phyloP scores from a whole-genome alignment of 2,888 invertebrate species.

The Margaritifera margaritifera region DNA sequence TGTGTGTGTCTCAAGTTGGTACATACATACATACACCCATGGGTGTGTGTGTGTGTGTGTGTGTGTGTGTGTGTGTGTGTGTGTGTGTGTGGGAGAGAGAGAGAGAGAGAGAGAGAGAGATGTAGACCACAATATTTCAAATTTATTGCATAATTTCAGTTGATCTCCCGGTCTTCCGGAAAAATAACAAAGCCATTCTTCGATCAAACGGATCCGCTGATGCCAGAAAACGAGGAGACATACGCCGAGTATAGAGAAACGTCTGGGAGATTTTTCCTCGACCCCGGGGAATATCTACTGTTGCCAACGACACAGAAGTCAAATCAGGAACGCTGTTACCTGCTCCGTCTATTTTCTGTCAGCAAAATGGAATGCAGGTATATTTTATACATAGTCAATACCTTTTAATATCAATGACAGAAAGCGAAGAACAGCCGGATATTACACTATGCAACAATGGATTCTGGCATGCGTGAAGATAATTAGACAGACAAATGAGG shows the following conservation, averaged over 20 bases:
- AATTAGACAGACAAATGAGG: no score
- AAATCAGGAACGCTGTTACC: constrained; percentile 48
- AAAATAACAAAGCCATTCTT: constrained; percentile 49
- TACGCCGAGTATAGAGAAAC: constrained; percentile 61
- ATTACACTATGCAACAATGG: no score
- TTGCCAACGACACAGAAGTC: constrained; percentile 59
- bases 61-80: no score
- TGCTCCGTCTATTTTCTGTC: constrained; percentile 55
- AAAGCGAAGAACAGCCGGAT: no score
- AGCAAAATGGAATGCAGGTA: constrained; percentile 59
- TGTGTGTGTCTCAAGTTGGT: no score
- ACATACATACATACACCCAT: no score
- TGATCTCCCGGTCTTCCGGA: constrained; percentile 30
- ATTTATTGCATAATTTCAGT: constrained; percentile 20
- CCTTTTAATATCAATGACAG: no score
- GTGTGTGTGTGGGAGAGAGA: no score
- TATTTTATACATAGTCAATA: no score
- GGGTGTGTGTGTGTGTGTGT: no score
- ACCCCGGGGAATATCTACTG: constrained; percentile 59
- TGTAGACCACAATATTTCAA: background rate
- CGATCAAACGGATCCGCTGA: constrained; percentile 54
- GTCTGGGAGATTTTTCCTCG: constrained; percentile 59
- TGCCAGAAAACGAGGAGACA: constrained; percentile 63
- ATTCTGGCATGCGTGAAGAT: no score
- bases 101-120: no score